Percentiles rank a stretch among this genome's conserved stretches.
Conservation (phyloP, 2,888 invertebrate genomes). For the Apeira syringaria region DNA sequence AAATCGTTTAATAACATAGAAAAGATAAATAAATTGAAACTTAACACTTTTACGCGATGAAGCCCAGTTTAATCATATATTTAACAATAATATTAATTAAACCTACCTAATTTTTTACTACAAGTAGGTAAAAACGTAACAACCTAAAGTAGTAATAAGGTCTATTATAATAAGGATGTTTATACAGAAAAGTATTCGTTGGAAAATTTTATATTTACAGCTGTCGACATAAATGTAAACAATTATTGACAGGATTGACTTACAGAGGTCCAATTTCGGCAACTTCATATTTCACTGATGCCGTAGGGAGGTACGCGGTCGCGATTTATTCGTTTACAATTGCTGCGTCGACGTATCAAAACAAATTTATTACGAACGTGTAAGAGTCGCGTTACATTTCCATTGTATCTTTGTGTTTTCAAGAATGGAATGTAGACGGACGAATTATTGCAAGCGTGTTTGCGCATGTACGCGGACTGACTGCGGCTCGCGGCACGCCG, state of each 20-base stretch:
- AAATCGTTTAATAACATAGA: too few species aligned
- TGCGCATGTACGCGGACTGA: slow-evolving; percentile 50
- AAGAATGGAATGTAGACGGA: slow-evolving; percentile 23
- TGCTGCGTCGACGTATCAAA: slow-evolving; percentile 34
- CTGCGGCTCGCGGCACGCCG: slow-evolving; percentile 36
- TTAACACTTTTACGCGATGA: too few species aligned
- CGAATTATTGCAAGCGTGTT: slow-evolving; percentile 52
- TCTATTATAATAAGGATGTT: too few species aligned
- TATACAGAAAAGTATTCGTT: too few species aligned
- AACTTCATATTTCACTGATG: slow-evolving; percentile 58
- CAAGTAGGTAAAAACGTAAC: too few species aligned
- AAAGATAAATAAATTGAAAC: too few species aligned
- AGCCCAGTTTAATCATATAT: too few species aligned
- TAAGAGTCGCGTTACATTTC: slow-evolving; percentile 33
- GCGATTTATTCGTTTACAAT: slow-evolving; percentile 34
- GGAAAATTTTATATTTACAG: too few species aligned
- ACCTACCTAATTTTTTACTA: too few species aligned
- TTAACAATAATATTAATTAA: too few species aligned
- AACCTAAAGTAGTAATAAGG: too few species aligned
- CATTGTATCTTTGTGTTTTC: slow-evolving; percentile 21
- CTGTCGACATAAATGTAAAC: slow-evolving; percentile 1
- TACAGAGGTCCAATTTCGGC: slow-evolving; percentile 66
- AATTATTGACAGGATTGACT: slow-evolving; percentile 37
- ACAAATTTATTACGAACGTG: slow-evolving; percentile 40
- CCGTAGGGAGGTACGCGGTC: slow-evolving; percentile 16